Conservation (phyloP, 2,113 vertebrate species). For the Micromys minutus region DNA sequence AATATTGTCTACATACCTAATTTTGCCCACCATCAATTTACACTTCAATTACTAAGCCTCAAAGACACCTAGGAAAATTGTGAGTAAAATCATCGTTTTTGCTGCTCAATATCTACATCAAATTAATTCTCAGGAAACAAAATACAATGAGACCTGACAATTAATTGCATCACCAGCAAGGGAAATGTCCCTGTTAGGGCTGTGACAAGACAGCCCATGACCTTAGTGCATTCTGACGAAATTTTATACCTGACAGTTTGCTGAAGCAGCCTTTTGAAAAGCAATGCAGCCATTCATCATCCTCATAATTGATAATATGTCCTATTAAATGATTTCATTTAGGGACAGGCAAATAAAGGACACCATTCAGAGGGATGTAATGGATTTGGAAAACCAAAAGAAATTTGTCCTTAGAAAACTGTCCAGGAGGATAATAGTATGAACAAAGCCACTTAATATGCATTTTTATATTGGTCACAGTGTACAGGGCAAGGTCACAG, state of each 20-base stretch:
- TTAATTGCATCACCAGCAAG: conserved; percentile 63
- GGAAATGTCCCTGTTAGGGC: conserved; percentile 66
- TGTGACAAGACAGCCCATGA: conserved; percentile 73
- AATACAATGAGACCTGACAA: conserved; percentile 69
- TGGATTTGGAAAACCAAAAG: conserved; percentile 56
- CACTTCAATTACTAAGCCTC: conserved; percentile 72
- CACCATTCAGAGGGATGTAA: conserved; percentile 52
- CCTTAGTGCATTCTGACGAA: conserved; percentile 77
- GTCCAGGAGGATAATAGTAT: neutral
- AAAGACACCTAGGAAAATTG: conserved; percentile 64
- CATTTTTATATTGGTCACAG: neutral
- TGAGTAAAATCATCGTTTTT: conserved; percentile 81
- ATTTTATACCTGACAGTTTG: conserved; percentile 71
- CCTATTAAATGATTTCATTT: conserved; percentile 75
- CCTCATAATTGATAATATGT: conserved; percentile 77
- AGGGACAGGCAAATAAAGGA: conserved; percentile 79
- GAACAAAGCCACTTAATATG: neutral
- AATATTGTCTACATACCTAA: conserved; percentile 49
- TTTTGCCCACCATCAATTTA: conserved; percentile 48
- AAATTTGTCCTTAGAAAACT: conserved; percentile 53
- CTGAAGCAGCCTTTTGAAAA: conserved; percentile 80
- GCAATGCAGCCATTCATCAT: conserved; percentile 75
- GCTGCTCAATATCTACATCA: conserved; percentile 69
- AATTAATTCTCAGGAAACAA: conserved; percentile 82
- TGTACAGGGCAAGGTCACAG: neutral